Evolutionary conservation across 2,113 vertebrate species (phyloP).

Genomic region (Platysternon megacephalum): DNA sequence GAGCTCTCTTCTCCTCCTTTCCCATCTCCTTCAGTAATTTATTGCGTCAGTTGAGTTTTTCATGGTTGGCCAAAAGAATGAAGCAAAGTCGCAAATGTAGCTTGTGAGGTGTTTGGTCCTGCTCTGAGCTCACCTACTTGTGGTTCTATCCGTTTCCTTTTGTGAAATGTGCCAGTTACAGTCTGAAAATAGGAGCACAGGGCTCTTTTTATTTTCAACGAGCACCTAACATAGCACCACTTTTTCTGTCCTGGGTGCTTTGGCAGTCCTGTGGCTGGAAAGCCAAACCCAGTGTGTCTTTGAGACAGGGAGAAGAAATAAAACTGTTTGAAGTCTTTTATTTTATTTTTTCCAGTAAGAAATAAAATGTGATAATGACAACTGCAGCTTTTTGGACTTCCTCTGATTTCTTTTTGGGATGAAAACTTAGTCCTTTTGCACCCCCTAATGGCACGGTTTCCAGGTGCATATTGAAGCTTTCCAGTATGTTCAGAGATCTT

Average conservation of each 20-base stretch:
- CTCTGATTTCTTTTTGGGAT: neutral
- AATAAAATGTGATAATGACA: neutral
- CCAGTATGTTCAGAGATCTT: neutral
- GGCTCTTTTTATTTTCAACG: neutral
- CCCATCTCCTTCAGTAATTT: neutral
- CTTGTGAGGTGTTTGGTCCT: neutral
- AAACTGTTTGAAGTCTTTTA: neutral
- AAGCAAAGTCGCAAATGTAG: neutral
- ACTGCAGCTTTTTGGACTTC: neutral
- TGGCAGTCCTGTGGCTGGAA: neutral
- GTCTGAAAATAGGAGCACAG: neutral
- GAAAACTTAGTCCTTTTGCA: neutral
- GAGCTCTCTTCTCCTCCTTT: neutral
- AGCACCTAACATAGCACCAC: neutral
- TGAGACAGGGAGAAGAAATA: neutral
- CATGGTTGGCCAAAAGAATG: neutral
- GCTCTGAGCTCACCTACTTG: neutral
- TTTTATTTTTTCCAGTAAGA: neutral
- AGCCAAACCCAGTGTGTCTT: neutral
- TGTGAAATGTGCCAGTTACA: neutral
- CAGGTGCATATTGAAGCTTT: fast-evolving
- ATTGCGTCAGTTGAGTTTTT: neutral
- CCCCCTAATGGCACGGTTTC: fast-evolving
- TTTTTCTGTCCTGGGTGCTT: neutral
- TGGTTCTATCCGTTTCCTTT: neutral